Evolutionary conservation across 2,888 invertebrate species (phyloP), one percentile per base, ranked within the genome.

Genomic region (Agriotes lineatus): DNA sequence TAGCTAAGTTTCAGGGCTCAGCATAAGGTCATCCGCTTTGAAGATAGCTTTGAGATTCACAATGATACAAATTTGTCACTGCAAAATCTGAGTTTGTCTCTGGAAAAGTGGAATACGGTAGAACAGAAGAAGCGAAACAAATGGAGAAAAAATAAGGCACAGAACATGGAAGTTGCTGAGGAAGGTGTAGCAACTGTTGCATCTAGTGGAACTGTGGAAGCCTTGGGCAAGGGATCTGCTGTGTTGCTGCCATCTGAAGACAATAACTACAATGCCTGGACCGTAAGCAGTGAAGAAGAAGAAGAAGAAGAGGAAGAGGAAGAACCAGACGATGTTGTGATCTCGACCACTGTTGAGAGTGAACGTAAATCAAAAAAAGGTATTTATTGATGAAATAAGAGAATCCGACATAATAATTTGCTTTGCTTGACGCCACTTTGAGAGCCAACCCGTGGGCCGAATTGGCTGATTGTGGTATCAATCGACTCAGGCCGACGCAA

Each of bases 201-300:
- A 2, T 75, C 78, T 2, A 74, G 74, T 19, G 67, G 39, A 42
- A 74, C 76, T 42, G 79, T 83, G 52, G 68, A 78, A 58, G 74
- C 78, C 50, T 69, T 79, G 39, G 82, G 81, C 44, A 75, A 81
- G 70, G 83, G 83, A 59, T 83, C 85, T 30, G 86, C 86, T 0
- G 83, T 83, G 71, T 81, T 87, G 54, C 71, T 86, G 61, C 80
- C 79, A 12, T 73, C 73, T 60, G 76, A 79, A 68, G 80, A 65
- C 45, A 65, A 72, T 35, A 66, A 67, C 18, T 72, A 70, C 69
- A 72, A 73, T 60, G 68, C 50, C 9, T 80, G 80, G 77, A 72
- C 70, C 48, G 73, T 74, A 52, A 77, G 77, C 48, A 78, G 78
- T 65, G 81, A 79, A 44, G 83, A 82, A 33, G 77, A 79, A 16